Base-by-base conservation (phyloP, 2,113 vertebrate species). In the Grammomys dolichurus region DNA sequence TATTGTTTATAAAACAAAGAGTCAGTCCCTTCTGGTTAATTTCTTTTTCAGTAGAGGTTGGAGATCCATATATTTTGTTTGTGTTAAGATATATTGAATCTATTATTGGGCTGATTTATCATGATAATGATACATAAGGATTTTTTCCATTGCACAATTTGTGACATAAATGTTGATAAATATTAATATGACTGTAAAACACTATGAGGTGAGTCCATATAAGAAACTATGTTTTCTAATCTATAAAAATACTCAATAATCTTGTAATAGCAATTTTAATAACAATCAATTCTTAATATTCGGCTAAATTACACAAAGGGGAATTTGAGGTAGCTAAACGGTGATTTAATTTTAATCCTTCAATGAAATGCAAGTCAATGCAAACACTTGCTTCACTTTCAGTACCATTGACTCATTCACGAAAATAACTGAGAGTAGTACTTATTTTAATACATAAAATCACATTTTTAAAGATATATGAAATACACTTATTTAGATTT, bases 1-100 rank as follows among this genome's bases (percentile, higher is more conserved):
- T 97, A 97, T 96, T 97, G 93, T 97, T 97, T 97, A 97, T 97
- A 94, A 97, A 97, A 96, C 7, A 72, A 97, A 88, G 40, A 96
- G 82, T 87, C 77, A 95, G 96, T 60, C 93, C 58, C 91, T 91
- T 91, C 16, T 96, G 92, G 72, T 97, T 97, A 96, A 96, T 98
- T 98, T 98, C 89, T 97, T 94, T 90, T 93, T 58, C 54, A 58
- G 36, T 97, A 81, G 67, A 95, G 77, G 26, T 93, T 95, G 84
- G 56, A 43, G 26, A 91, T 88, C 28, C 40, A 65, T 95, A 72
- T 10, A 0, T 91, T 93, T 76, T 97, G 89, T 97, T 89, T 96
- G 89, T 97, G 67, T 82, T 97, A 90, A 95, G 91, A 95, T 95
- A 31, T 93, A 51, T 91, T 93, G 95, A 98, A 95, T 81, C 7